Conservation (phyloP, 2,797 vertebrate species). For the Neostethus bicornis region DNA sequence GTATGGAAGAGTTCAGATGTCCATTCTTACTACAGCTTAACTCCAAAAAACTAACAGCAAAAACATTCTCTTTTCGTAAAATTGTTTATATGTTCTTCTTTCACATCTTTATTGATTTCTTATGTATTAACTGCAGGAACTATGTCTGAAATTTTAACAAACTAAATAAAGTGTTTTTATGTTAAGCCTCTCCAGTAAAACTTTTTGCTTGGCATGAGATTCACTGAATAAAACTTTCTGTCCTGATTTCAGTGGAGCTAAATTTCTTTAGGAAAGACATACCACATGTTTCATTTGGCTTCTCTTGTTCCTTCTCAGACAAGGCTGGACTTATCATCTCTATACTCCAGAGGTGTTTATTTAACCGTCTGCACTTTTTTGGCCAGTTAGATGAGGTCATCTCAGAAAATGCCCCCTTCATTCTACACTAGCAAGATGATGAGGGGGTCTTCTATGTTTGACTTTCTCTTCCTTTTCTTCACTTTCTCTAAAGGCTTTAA, state of each 20-base stretch:
- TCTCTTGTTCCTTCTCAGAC: conserved; percentile 6
- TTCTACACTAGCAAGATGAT: conserved; percentile 2
- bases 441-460: conserved; percentile 42
- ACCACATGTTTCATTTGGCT: conserved; percentile 40
- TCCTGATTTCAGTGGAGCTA: conserved; percentile 1
- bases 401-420: conserved; percentile 20
- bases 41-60: too few species aligned
- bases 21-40: too few species aligned
- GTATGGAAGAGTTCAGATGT: too few species aligned
- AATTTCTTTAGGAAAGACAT: conserved; percentile 18
- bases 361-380: conserved; percentile 44
- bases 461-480: conserved; percentile 38
- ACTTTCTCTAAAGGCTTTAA: conserved; percentile 32
- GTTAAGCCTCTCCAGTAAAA: conserved; percentile 3
- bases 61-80: background rate
- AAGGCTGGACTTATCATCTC: conserved; percentile 34
- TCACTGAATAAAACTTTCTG: background rate
- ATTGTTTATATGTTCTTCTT: conserved; percentile 6
- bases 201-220: background rate
- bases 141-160: conserved; percentile 10
- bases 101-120: background rate
- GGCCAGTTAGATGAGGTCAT: conserved; percentile 62
- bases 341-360: conserved; percentile 26
- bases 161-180: background rate
- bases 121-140: conserved; percentile 1